Conservation (phyloP, 2,888 invertebrate species). For the Chalcis sispes region DNA sequence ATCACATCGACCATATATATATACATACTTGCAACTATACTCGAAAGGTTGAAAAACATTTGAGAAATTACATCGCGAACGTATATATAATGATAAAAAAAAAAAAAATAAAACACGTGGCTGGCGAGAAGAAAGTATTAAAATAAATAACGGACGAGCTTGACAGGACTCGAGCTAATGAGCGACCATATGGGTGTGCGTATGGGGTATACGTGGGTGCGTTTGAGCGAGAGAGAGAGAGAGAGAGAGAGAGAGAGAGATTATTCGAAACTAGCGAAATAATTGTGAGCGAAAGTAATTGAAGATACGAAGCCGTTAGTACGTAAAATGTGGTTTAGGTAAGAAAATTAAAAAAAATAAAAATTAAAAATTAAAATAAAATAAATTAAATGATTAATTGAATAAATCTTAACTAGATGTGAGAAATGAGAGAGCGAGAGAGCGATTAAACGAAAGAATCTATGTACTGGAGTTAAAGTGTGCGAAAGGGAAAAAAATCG, state of each 20-base stretch:
- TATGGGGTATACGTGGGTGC: neutral
- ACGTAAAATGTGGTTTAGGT: slow-evolving; percentile 49
- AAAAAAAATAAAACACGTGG: neutral
- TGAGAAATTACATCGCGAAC: too few relatives aligned
- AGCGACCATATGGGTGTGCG: slow-evolving; percentile 19
- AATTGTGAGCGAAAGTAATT: slow-evolving; percentile 28
- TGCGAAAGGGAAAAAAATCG: slow-evolving; percentile 17
- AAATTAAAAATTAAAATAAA: slow-evolving; percentile 30
- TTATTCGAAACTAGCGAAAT: slow-evolving; percentile 28
- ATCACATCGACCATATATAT: slow-evolving; percentile 34
- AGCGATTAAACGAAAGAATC: slow-evolving; percentile 5
- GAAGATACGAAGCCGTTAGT: slow-evolving; percentile 41
- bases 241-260: too few relatives aligned
- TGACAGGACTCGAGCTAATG: slow-evolving; percentile 49
- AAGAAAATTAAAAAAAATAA: slow-evolving; percentile 36
- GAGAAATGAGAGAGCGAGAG: slow-evolving; percentile 29
- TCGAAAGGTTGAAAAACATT: neutral
- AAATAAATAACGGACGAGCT: slow-evolving; percentile 12
- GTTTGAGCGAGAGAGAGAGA: slow-evolving; percentile 22
- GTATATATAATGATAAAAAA: neutral
- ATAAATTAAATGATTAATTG: slow-evolving; percentile 12
- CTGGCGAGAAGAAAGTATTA: neutral
- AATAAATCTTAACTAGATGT: slow-evolving; percentile 52
- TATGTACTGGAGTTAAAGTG: slow-evolving; percentile 6
- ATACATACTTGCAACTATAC: too few relatives aligned